phyloP scores from a whole-genome alignment of 1,140 invertebrate genomes.

The Proctacanthus coquilletti region DNA sequence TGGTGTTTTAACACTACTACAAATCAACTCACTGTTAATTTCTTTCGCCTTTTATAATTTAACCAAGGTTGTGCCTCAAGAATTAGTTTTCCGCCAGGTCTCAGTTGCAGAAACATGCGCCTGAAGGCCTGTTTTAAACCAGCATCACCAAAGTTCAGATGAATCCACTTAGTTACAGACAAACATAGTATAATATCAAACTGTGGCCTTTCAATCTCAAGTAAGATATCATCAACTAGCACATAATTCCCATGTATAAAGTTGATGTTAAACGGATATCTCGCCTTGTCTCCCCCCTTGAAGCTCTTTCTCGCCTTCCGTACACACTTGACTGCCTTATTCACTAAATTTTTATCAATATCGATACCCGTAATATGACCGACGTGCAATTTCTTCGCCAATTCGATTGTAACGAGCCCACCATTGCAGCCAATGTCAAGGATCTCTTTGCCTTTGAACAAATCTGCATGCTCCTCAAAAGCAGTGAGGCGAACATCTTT shows the following conservation, averaged over 20 bases:
- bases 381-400: slow-evolving; percentile 71
- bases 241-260: slow-evolving; percentile 76
- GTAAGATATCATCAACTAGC: slow-evolving; percentile 61
- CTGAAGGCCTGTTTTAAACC: slow-evolving; percentile 86
- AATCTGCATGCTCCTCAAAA: slow-evolving; percentile 55
- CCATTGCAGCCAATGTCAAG: slow-evolving; percentile 97
- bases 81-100: slow-evolving; percentile 77
- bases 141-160: slow-evolving; percentile 92
- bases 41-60: slow-evolving; percentile 77
- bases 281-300: neutral
- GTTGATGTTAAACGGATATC: slow-evolving; percentile 18
- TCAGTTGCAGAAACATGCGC: slow-evolving; percentile 74
- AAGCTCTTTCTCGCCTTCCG: slow-evolving; percentile 11
- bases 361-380: slow-evolving; percentile 82
- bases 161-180: slow-evolving; percentile 96
- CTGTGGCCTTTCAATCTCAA: slow-evolving; percentile 67
- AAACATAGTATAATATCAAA: slow-evolving; percentile 91
- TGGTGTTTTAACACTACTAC: neutral
- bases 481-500: slow-evolving; percentile 66
- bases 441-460: slow-evolving; percentile 78
- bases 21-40: slow-evolving; percentile 42
- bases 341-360: slow-evolving; percentile 80
- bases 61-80: slow-evolving; percentile 87
- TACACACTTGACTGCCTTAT: slow-evolving; percentile 21
- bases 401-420: slow-evolving; percentile 73